Percentiles rank a stretch among this genome's conserved stretches.
Evolutionary conservation across 2,888 invertebrate genomes (phyloP).

Genomic region (Eupelmus urozonus): DNA sequence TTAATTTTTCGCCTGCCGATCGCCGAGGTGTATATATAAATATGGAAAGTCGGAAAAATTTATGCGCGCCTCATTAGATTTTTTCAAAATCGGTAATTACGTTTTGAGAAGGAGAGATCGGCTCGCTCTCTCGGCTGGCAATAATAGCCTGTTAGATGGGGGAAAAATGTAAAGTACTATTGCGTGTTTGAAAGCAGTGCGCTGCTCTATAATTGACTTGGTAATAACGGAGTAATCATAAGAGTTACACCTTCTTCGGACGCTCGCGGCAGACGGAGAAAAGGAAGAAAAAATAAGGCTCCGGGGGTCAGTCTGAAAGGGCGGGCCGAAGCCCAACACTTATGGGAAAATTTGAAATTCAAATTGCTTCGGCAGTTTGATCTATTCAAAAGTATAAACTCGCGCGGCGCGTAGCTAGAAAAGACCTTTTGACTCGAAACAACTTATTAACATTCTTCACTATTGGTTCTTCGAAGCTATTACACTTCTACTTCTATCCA

Average conservation of each 20-base stretch:
- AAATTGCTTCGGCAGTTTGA: slow-evolving; percentile 63
- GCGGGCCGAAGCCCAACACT: slow-evolving; percentile 9
- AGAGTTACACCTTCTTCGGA: slow-evolving; percentile 65
- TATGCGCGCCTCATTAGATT: slow-evolving; percentile 20
- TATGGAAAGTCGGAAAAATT: too few relatives aligned
- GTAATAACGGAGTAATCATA: slow-evolving; percentile 68
- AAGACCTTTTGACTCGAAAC: too few relatives aligned
- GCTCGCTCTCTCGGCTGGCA: slow-evolving; percentile 13
- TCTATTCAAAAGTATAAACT: slow-evolving; percentile 55
- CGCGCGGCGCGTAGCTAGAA: too few relatives aligned
- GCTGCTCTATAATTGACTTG: slow-evolving; percentile 64
- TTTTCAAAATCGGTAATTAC: slow-evolving; percentile 37
- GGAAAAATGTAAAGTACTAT: slow-evolving; percentile 60
- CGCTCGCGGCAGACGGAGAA: slow-evolving; percentile 22
- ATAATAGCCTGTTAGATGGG: slow-evolving; percentile 27
- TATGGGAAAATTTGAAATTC: slow-evolving; percentile 63
- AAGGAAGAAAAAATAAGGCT: slow-evolving; percentile 16
- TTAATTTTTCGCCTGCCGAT: too few relatives aligned
- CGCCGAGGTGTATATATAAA: too few relatives aligned
- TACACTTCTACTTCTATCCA: too few relatives aligned
- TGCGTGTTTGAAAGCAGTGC: slow-evolving; percentile 65
- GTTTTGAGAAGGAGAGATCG: slow-evolving; percentile 41
- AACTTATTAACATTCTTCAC: too few relatives aligned
- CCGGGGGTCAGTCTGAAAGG: slow-evolving; percentile 27
- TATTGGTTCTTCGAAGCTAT: too few relatives aligned